Evolutionary conservation across 2,113 vertebrate species (phyloP).

Genomic region (Hucho hucho): DNA sequence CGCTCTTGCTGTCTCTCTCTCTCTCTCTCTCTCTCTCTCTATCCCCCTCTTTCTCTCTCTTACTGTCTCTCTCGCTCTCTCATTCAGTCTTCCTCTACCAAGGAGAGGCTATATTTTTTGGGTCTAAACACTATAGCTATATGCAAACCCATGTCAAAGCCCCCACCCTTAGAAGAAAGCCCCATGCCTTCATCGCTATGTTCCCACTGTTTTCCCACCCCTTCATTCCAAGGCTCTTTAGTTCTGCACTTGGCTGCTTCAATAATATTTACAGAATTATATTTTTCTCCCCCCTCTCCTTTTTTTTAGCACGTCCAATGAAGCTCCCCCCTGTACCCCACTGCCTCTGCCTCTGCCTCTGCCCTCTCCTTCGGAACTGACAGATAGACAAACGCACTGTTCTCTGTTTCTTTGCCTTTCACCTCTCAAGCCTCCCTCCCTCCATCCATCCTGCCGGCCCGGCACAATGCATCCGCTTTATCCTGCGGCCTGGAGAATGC

Average conservation of each 20-base stretch:
- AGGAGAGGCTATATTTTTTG: conserved; percentile 28
- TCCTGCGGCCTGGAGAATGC: conserved; percentile 74
- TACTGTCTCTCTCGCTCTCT: too few relatives aligned
- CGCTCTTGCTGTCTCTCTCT: too few relatives aligned
- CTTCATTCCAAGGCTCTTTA: conserved; percentile 44
- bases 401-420: conserved; percentile 75
- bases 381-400: conserved; percentile 75
- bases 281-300: conserved; percentile 43
- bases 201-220: conserved; percentile 9
- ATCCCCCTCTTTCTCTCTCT: too few relatives aligned
- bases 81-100: neutral
- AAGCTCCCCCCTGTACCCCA: conserved; percentile 10
- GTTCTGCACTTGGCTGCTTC: conserved; percentile 50
- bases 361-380: conserved; percentile 63
- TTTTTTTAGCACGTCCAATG: conserved; percentile 63
- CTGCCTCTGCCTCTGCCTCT: conserved; percentile 10
- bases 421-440: conserved; percentile 69
- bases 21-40: too few relatives aligned
- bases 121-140: conserved; percentile 39
- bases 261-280: conserved; percentile 68
- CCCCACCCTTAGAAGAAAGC: conserved; percentile 22
- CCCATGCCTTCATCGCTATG: conserved; percentile 9
- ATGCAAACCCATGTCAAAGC: conserved; percentile 19
- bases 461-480: conserved; percentile 78
- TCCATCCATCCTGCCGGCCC: conserved; percentile 72